Evolutionary conservation across 2,113 vertebrate species (phyloP).

Genomic region (Odontophorus gujanensis): DNA sequence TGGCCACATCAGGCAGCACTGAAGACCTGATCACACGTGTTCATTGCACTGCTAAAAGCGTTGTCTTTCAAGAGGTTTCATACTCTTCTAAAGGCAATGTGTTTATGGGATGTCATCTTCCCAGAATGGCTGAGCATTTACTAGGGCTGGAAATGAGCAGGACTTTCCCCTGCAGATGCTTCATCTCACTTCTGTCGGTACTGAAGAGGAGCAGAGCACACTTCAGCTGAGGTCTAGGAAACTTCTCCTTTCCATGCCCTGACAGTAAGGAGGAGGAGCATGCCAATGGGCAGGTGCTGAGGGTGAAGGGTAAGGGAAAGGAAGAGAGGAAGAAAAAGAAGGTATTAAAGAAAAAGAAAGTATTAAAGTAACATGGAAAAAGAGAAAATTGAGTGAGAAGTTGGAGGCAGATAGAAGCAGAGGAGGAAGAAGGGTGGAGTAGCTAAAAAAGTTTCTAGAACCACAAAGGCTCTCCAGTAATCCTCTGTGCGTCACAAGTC

Average conservation of each 20-base stretch:
- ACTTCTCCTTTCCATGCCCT: neutral
- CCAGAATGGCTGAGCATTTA: neutral
- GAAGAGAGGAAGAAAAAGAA: neutral
- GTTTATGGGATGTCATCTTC: neutral
- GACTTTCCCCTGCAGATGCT: neutral
- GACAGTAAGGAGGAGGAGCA: neutral
- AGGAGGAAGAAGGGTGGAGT: neutral
- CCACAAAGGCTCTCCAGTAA: neutral
- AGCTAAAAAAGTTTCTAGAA: neutral
- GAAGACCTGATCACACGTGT: neutral
- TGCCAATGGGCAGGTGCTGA: accelerated
- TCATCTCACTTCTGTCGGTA: neutral
- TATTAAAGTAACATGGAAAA: neutral
- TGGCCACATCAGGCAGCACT: neutral
- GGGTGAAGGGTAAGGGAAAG: neutral
- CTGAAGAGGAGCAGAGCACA: neutral
- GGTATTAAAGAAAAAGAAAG: too few species aligned
- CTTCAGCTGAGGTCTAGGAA: neutral
- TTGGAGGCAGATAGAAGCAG: neutral
- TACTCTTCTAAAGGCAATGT: neutral
- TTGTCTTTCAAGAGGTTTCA: neutral
- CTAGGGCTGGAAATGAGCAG: neutral
- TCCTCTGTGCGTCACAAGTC: neutral
- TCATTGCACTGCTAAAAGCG: neutral
- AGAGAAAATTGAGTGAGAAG: neutral